Evolutionary conservation across 2,797 vertebrate genomes (phyloP).

Genomic region (Coendou prehensilis): DNA sequence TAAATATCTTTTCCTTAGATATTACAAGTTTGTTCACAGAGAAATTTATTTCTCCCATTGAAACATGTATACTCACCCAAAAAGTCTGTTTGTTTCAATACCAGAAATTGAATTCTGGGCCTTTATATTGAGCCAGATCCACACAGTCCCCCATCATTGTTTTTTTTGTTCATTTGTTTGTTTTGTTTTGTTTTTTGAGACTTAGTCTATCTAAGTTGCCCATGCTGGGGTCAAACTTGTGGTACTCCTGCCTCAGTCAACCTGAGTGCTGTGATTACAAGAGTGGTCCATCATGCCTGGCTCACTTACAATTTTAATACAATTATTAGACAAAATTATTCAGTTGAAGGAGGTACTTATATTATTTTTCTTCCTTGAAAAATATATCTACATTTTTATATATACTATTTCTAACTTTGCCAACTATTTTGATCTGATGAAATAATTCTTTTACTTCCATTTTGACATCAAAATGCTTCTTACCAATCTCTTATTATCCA

Average conservation of each 20-base stretch:
- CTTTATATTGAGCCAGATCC: background rate
- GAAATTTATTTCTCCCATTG: background rate
- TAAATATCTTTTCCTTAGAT: background rate
- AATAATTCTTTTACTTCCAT: background rate
- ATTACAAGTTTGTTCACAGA: background rate
- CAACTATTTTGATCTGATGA: background rate
- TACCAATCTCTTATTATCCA: background rate
- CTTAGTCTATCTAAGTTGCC: background rate
- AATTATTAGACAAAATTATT: background rate
- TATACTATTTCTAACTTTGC: background rate
- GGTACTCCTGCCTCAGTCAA: background rate
- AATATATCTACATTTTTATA: background rate
- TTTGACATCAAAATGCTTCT: background rate
- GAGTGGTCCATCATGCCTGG: no score
- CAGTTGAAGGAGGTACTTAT: background rate
- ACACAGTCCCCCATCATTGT: fast-evolving
- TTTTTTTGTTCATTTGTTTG: background rate
- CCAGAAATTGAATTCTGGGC: background rate
- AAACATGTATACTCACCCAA: background rate
- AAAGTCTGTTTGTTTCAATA: background rate
- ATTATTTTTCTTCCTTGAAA: background rate
- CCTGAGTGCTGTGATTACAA: background rate
- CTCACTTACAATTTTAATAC: background rate
- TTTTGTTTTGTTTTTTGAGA: background rate
- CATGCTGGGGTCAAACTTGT: background rate